A percentile compares a stretch with the other conserved stretches of the same genome.
phyloP scores from a whole-genome alignment of 2,797 vertebrate genomes.

The Acridotheres tristis region DNA sequence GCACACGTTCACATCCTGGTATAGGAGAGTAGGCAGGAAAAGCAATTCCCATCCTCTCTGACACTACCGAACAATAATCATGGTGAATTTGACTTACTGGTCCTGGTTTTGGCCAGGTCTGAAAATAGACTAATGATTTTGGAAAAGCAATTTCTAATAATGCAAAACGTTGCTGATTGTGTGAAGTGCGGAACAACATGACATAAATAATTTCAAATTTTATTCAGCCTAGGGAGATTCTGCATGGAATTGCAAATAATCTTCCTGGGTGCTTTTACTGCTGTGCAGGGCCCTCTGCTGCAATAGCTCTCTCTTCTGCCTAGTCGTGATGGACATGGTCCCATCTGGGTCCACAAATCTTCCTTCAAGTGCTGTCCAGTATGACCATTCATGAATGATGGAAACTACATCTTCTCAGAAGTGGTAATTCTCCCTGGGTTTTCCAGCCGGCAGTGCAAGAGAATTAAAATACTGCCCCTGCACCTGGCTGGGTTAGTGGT shows the following conservation, averaged over 20 bases:
- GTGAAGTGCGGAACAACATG: neutral
- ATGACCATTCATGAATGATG: conserved; percentile 9
- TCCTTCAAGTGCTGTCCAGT: neutral
- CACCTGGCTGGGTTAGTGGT: neutral
- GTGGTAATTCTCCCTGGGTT: neutral
- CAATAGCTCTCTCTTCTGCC: neutral
- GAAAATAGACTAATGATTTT: conserved; percentile 17
- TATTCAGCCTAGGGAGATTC: conserved; percentile 25
- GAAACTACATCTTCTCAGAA: neutral
- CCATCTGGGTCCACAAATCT: neutral
- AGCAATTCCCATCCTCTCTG: neutral
- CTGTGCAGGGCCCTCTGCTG: neutral
- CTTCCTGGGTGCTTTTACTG: neutral
- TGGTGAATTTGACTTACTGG: neutral
- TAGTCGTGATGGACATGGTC: neutral
- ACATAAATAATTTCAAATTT: conserved; percentile 5
- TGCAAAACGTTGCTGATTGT: neutral
- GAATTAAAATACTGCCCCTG: neutral
- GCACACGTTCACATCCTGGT: accelerated
- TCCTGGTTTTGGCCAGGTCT: neutral
- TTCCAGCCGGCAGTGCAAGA: neutral
- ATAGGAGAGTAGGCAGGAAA: neutral
- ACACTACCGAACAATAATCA: neutral
- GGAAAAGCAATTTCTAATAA: conserved; percentile 27
- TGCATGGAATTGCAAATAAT: conserved; percentile 20